Evolutionary conservation across 2,113 vertebrate genomes (phyloP).

Genomic region (Oncorhynchus tshawytscha): DNA sequence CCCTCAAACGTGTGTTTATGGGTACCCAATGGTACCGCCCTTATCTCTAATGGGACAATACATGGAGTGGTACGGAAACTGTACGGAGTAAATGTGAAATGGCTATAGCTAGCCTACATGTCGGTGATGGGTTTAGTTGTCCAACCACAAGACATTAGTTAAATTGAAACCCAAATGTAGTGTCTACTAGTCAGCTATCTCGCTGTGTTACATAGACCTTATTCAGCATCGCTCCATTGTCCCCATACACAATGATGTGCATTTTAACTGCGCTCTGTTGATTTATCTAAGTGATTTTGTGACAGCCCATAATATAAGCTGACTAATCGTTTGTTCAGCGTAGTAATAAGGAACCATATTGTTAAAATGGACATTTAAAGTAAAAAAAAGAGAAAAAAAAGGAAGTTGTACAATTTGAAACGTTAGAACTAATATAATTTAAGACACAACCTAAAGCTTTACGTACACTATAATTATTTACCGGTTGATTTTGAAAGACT

Average conservation of each 20-base stretch:
- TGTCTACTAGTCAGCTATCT: conserved; percentile 1
- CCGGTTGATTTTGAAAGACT: conserved; percentile 38
- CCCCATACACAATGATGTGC: conserved; percentile 14
- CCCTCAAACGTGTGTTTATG: not conserved
- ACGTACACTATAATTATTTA: conserved; percentile 29
- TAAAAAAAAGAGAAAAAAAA: conserved; percentile 20
- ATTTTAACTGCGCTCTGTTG: conserved; percentile 47
- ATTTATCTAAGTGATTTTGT: conserved; percentile 38
- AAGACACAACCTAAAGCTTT: not conserved
- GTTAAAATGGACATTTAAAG: conserved; percentile 36
- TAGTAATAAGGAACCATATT: conserved; percentile 48
- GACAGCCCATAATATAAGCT: conserved; percentile 30
- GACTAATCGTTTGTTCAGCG: conserved; percentile 12
- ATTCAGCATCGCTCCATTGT: conserved; percentile 4
- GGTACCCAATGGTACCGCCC: conserved; percentile 6
- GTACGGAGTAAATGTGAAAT: conserved; percentile 31
- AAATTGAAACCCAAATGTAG: conserved; percentile 8
- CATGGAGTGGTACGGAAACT: not conserved
- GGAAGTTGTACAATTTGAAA: conserved; percentile 1
- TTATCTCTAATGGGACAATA: not conserved
- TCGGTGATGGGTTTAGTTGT: not conserved
- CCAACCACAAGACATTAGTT: not conserved
- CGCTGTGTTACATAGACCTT: conserved; percentile 9
- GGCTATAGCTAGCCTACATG: not conserved
- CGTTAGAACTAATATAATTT: not conserved